Evolutionary conservation across 2,888 invertebrate genomes (phyloP).

Genomic region (Empis stercorea): DNA sequence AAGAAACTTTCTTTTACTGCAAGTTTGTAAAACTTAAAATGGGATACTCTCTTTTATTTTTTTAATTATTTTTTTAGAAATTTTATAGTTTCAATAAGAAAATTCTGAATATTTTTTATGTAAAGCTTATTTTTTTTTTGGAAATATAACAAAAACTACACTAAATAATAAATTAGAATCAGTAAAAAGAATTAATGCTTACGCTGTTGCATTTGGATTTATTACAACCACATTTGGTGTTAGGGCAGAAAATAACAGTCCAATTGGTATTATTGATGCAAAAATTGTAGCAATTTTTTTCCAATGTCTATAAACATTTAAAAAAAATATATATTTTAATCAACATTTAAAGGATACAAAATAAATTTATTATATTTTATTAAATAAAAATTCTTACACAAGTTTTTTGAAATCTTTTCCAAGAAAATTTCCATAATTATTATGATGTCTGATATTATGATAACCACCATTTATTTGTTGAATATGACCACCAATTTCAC

Average conservation of each 20-base stretch:
- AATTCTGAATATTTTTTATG: too few species aligned
- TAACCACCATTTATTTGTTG: neutral
- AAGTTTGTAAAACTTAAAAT: too few species aligned
- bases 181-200: too few species aligned
- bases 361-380: neutral
- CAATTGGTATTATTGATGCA: conserved; percentile 11
- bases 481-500: neutral
- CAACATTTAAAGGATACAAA: too few species aligned
- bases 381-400: neutral
- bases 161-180: too few species aligned
- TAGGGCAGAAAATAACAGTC: conserved; percentile 11
- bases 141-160: too few species aligned
- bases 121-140: too few species aligned
- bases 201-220: conserved; percentile 12
- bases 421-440: neutral
- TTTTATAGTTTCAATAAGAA: too few species aligned
- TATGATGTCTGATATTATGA: neutral
- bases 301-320: conserved; percentile 9
- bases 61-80: too few species aligned
- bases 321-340: too few species aligned
- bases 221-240: conserved; percentile 10
- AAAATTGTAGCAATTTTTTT: conserved; percentile 10
- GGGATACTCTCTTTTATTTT: too few species aligned
- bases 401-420: neutral
- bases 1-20: too few species aligned